phyloP scores from a whole-genome alignment of 1,140 invertebrate genomes.

The Rhagoletis pomonella region DNA sequence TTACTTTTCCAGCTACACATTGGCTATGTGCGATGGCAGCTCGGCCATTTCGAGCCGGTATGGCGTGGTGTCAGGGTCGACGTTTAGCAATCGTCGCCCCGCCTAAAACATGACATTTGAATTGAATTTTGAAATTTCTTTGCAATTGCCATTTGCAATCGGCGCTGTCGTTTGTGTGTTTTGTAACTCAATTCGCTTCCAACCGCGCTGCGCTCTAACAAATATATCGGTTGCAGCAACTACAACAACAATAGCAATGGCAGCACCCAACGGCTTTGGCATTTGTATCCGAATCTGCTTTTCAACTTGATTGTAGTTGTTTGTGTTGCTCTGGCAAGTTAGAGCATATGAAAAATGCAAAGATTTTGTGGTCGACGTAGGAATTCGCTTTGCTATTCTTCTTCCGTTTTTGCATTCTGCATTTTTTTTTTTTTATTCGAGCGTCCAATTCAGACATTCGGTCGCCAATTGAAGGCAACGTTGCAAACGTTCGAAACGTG shows the following conservation, averaged over 20 bases:
- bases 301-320: conserved; percentile 4
- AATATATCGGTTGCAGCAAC: not conserved
- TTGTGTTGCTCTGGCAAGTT: not conserved
- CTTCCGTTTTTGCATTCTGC: not conserved
- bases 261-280: not conserved
- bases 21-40: not conserved
- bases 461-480: conserved; percentile 24
- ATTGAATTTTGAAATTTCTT: conserved; percentile 37
- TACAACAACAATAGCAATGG: not conserved
- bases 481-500: conserved; percentile 7
- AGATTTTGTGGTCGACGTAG: not conserved
- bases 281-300: not conserved
- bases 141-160: conserved; percentile 3
- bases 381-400: not conserved
- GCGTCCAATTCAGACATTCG: not conserved
- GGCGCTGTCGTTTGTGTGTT: not conserved
- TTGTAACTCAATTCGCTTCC: not conserved
- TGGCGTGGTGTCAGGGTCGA: not conserved
- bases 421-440: conserved; percentile 4
- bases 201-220: not conserved
- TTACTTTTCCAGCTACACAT: not conserved
- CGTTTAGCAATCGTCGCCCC: conserved; percentile 12
- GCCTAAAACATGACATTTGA: conserved; percentile 21
- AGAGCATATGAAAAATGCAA: not conserved
- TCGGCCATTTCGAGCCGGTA: not conserved